Base-by-base conservation (phyloP, 2,113 vertebrate species). In the Malaclemys terrapin region DNA sequence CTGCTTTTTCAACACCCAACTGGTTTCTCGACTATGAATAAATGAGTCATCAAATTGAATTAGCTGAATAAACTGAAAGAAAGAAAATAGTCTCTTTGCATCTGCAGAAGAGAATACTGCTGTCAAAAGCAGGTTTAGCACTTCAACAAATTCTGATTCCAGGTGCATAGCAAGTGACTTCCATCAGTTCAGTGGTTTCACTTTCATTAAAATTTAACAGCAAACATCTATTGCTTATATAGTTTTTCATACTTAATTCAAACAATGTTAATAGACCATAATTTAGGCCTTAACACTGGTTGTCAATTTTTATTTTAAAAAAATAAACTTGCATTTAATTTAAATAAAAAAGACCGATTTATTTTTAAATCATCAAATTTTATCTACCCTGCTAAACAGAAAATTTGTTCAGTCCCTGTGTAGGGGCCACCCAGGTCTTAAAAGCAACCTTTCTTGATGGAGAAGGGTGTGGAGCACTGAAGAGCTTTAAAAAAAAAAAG, bases 361-460 rank as follows among this genome's bases (percentile, higher is more conserved):
- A 65, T 65, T 65, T 65, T 65, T 65, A 65, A 65, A 35, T 35
- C 16, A 65, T 17, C 31, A 8, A n/a, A n/a, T n/a, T 65, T 65
- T 65, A 65, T n/a, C 62, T 13, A 65, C 31, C 62, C 31, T 62
- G 29, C 29, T 25, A 38, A 84, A 90, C 17, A 78, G 76, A 83
- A 94, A 89, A 24, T 7, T 24, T 80, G 50, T 12, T 84, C 82
- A 87, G 1, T 35, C 35, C 25, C 54, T 22, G n/a, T 79, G n/a
- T 11, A 80, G 5, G 35, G 53, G 17, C 31, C 52, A 62, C 47
- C 47, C 27, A 85, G 2, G 22, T 76, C 87, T 47, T 0, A 1
- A 25, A 57, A 72, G n/a, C 38, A n/a, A 45, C 42, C 52, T 22
- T 31, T 65, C 62, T 31, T 35, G 35, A 65, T 14, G 14, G 31